phyloP scores from a whole-genome alignment of 2,113 vertebrate species.

The Equus quagga region DNA sequence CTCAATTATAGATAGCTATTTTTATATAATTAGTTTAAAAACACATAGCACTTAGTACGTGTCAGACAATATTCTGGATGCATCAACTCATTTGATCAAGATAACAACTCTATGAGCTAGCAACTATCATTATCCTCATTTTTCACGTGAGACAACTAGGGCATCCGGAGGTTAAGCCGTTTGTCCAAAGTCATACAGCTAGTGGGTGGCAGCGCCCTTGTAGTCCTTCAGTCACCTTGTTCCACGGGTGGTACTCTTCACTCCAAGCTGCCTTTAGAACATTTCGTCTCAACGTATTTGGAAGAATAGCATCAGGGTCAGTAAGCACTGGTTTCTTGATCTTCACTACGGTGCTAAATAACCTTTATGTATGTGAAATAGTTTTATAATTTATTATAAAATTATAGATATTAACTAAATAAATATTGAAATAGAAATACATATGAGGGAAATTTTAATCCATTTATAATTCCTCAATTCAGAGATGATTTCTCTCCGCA shows the following conservation, averaged over 20 bases:
- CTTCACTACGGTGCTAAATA: background rate
- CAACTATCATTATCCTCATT: background rate
- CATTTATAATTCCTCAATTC: background rate
- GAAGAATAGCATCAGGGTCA: background rate
- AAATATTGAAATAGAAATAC: background rate
- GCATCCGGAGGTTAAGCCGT: background rate
- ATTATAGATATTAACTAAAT: background rate
- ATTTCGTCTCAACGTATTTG: background rate
- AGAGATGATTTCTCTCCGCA: background rate
- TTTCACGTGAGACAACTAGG: background rate
- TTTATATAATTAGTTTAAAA: background rate
- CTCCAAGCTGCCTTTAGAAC: background rate
- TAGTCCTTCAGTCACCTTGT: background rate
- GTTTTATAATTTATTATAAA: background rate
- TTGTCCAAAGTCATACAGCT: no score
- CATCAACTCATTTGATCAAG: background rate
- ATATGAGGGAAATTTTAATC: background rate
- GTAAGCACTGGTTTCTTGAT: background rate
- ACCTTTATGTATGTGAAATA: background rate
- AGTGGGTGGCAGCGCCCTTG: accelerated
- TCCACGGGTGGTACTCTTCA: accelerated
- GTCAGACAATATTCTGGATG: background rate
- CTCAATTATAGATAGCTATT: background rate
- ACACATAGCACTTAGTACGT: background rate
- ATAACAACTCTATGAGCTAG: background rate